Conservation (phyloP, 1,140 invertebrate species). For the Ridgeia piscesae region DNA sequence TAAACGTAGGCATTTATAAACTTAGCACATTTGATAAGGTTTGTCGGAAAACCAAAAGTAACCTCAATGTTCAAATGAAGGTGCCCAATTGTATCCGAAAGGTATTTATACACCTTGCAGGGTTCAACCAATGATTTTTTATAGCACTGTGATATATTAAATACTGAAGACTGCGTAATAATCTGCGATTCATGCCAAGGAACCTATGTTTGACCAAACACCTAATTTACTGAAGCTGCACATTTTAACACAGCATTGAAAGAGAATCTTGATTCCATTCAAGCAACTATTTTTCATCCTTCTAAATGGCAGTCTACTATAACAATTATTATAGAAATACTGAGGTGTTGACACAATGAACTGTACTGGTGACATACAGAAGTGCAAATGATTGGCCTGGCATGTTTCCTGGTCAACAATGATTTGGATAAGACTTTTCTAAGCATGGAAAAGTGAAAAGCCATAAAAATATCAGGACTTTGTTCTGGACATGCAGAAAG, state of each 20-base stretch:
- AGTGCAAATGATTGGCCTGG: too few species aligned
- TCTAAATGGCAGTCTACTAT: too few species aligned
- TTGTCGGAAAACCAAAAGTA: neutral
- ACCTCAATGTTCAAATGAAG: neutral
- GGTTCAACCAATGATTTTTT: neutral
- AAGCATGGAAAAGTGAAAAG: too few species aligned
- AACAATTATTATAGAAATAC: too few species aligned
- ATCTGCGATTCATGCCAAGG: neutral
- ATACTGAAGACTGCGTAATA: neutral
- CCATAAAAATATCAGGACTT: too few species aligned
- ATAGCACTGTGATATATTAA: neutral
- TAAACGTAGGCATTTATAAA: neutral
- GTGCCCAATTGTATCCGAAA: neutral
- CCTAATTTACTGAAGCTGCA: neutral
- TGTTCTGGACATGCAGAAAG: too few species aligned
- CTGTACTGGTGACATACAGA: too few species aligned
- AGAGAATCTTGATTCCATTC: neutral
- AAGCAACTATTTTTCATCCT: too few species aligned
- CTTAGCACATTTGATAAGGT: neutral
- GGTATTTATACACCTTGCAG: neutral
- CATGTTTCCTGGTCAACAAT: too few species aligned
- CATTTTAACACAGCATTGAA: neutral
- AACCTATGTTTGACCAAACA: neutral
- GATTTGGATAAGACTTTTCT: too few species aligned
- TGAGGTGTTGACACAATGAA: too few species aligned